Base-by-base conservation (phyloP, 2,113 vertebrate genomes). In the Puntigrus tetrazona region DNA sequence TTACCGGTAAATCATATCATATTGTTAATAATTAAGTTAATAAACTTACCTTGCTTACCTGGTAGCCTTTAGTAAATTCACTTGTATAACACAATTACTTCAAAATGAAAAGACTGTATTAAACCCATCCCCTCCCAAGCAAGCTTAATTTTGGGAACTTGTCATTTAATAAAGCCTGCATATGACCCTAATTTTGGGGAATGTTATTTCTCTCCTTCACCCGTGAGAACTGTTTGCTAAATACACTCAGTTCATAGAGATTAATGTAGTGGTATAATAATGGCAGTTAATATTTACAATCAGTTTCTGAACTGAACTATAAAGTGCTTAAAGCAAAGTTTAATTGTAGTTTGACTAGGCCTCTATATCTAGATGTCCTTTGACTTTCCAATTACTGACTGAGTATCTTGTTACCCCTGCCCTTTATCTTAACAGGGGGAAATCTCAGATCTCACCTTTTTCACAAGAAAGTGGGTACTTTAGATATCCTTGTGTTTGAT, bases 401-500 rank as follows among this genome's bases (percentile, higher is more conserved):
- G 22, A 31, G 9, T 76, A 10, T 31, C 45, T 31, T 18, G 43
- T 61, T 38, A 59, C n/a, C 47, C 14, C 27, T 52, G 38, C 36
- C 38, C 36, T 73, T 77, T 59, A 34, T 45, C 25, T 61, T 72
- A 34, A 43, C 31, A 36, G 36, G 11, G 34, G 47, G 25, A 83
- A 50, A 29, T 25, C 45, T 78, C 52, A 57, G 31, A 78, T 75
- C 50, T 85, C 52, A 36, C 45, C 41, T 67, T 70, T 41, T 50
- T 70, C 45, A 43, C 69, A 47, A 63, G 81, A 75, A 70, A 61
- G 65, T 55, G 4, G 77, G 41, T 57, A 74, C 38, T 27, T 61
- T 47, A 78, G 9, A 22, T 63, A 78, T 79, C 41, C 74, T 82
- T 52, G 50, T 86, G 67, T 83, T 82, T 76, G 81, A 74, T 86